phyloP scores from a whole-genome alignment of 2,888 invertebrate species.

The Agrilus biguttatus region DNA sequence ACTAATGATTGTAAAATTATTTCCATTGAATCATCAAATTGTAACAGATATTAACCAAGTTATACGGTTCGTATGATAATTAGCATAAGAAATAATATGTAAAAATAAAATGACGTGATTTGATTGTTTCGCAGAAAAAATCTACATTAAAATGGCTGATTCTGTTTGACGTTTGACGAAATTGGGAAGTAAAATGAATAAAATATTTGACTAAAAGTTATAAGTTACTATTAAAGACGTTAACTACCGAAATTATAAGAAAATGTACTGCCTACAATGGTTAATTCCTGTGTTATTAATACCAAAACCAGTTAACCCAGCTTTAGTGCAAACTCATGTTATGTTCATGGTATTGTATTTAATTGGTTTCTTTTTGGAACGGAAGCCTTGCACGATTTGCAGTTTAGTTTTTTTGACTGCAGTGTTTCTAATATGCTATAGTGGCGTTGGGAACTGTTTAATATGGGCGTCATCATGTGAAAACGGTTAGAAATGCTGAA shows the following conservation, averaged over 20 bases:
- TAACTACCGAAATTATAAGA: neutral
- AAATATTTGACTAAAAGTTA: too few relatives aligned
- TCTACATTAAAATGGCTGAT: too few relatives aligned
- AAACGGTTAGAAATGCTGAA: slow-evolving; percentile 17
- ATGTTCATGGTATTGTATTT: slow-evolving; percentile 96
- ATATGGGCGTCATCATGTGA: slow-evolving; percentile 81
- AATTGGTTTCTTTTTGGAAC: slow-evolving; percentile 90
- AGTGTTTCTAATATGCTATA: slow-evolving; percentile 89
- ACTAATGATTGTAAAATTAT: too few relatives aligned
- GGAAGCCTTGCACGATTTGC: slow-evolving; percentile 96
- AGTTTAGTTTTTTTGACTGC: slow-evolving; percentile 88
- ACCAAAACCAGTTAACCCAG: slow-evolving; percentile 95
- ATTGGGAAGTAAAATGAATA: too few relatives aligned
- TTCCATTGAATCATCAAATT: too few relatives aligned
- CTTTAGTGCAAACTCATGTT: slow-evolving; percentile 87
- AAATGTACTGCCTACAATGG: slow-evolving; percentile 96
- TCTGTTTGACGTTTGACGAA: too few relatives aligned
- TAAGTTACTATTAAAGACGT: too few relatives aligned
- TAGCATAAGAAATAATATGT: too few relatives aligned
- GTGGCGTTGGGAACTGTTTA: slow-evolving; percentile 87
- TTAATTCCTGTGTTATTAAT: slow-evolving; percentile 91
- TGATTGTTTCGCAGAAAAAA: too few relatives aligned
- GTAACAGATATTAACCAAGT: too few relatives aligned
- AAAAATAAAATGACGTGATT: too few relatives aligned
- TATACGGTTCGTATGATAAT: too few relatives aligned